These are phyloP conservation scores for Cairina moschata DNA, from an alignment of 2,113 vertebrate genomes.

Conservation along the genomic window DNA sequence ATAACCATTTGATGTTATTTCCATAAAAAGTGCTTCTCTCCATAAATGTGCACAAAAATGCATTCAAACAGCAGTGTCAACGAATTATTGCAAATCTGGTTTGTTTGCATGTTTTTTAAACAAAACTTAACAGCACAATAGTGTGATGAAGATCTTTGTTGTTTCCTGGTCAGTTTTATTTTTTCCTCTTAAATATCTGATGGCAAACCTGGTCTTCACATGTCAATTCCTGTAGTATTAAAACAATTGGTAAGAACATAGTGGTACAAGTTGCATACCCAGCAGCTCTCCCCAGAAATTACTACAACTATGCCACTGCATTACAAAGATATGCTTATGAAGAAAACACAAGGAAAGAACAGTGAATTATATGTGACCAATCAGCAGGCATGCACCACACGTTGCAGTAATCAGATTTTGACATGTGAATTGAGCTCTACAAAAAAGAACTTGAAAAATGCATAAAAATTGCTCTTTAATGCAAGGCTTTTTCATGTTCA, in stretches of 20 bases:
- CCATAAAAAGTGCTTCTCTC: neutral
- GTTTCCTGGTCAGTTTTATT: constrained; percentile 18
- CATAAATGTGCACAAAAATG: neutral
- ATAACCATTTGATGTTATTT: neutral
- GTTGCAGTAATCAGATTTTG: constrained; percentile 66
- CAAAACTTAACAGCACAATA: neutral
- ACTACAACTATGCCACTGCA: neutral
- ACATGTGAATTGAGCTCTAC: constrained; percentile 62
- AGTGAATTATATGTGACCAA: neutral
- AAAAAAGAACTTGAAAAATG: constrained; percentile 70
- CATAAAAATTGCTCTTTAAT: constrained; percentile 39
- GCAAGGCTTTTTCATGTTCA: constrained; percentile 23
- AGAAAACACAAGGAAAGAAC: constrained; percentile 5
- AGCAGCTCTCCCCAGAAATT: neutral
- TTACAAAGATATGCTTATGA: constrained; percentile 10
- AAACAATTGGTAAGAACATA: constrained; percentile 30
- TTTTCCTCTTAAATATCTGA: constrained; percentile 90
- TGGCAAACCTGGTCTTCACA: constrained; percentile 88
- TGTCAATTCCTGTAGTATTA: constrained; percentile 83
- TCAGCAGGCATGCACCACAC: constrained; percentile 3
- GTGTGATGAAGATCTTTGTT: neutral
- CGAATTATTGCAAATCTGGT: neutral
- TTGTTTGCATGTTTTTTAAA: neutral
- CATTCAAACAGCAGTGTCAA: neutral
- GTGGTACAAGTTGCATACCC: neutral